A percentile compares a stretch with the other conserved stretches of the same genome.
Evolutionary conservation across 1,140 invertebrate species (phyloP).

Genomic region (Brachionus asplanchnoidis): DNA sequence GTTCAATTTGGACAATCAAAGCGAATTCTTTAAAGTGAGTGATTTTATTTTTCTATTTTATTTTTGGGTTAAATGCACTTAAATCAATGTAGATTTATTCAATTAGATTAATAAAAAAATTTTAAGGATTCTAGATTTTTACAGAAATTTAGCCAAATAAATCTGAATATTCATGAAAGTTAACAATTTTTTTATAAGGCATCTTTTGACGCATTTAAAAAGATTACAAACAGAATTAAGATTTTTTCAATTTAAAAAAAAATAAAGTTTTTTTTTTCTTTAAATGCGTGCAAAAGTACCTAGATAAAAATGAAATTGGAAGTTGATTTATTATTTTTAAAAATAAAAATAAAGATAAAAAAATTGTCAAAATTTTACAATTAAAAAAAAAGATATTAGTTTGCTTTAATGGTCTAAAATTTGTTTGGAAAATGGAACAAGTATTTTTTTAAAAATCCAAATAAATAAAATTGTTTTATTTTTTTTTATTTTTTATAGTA

Average conservation of each 20-base stretch:
- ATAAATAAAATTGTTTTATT: no score
- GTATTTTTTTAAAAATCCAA: no score
- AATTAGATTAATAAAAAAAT: neutral
- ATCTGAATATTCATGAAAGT: neutral
- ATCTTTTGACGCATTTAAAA: neutral
- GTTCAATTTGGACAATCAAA: neutral
- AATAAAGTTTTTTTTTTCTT: neutral
- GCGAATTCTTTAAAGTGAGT: neutral
- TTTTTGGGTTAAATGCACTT: neutral
- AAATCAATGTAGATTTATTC: neutral
- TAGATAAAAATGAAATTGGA: neutral
- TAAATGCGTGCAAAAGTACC: neutral
- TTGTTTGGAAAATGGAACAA: no score
- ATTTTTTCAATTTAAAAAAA: neutral
- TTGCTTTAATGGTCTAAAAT: no score
- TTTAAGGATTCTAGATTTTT: neutral
- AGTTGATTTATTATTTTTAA: neutral
- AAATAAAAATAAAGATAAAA: no score
- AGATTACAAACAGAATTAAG: neutral
- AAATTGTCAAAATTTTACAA: no score
- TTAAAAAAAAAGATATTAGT: no score
- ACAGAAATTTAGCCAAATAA: neutral
- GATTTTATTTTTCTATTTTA: neutral
- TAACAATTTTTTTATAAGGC: neutral
- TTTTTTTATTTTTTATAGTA: no score